Evolutionary conservation across 2,888 invertebrate genomes (phyloP).

Genomic region (Saturnia japonica): DNA sequence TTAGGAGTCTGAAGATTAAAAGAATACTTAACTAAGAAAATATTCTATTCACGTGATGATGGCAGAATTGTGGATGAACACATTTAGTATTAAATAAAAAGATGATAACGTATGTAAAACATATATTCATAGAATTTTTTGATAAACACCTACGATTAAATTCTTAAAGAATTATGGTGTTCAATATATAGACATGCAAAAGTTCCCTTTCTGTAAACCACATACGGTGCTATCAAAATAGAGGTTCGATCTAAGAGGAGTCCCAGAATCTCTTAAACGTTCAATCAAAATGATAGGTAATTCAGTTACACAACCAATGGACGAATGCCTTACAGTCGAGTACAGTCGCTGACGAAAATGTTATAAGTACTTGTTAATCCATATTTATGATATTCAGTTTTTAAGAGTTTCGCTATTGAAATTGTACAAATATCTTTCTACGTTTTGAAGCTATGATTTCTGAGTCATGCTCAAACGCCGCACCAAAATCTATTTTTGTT

Average conservation of each 20-base stretch:
- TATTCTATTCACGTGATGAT: no score
- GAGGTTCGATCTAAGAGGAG: conserved; percentile 57
- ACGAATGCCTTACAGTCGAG: conserved; percentile 57
- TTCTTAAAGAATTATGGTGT: not conserved
- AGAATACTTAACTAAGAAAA: no score
- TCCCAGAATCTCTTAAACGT: conserved; percentile 71
- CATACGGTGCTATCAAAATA: conserved; percentile 56
- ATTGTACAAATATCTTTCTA: no score
- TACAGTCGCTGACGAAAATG: conserved; percentile 48
- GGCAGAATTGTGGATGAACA: no score
- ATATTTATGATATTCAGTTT: no score
- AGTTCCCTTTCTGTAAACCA: not conserved
- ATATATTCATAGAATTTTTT: not conserved
- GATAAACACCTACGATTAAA: not conserved
- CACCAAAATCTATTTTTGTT: no score
- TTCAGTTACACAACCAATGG: conserved; percentile 75
- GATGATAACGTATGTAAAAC: not conserved
- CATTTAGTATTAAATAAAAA: no score
- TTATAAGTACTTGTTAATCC: no score
- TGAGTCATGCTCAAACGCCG: no score
- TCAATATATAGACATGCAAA: not conserved
- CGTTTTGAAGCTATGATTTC: no score
- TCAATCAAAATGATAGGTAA: conserved; percentile 81
- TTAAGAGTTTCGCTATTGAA: no score
- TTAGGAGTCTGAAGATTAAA: no score